A percentile compares a stretch with the other conserved stretches of the same genome.
Conservation (phyloP, 1,140 invertebrate genomes). For the Bombus pyrosoma region DNA sequence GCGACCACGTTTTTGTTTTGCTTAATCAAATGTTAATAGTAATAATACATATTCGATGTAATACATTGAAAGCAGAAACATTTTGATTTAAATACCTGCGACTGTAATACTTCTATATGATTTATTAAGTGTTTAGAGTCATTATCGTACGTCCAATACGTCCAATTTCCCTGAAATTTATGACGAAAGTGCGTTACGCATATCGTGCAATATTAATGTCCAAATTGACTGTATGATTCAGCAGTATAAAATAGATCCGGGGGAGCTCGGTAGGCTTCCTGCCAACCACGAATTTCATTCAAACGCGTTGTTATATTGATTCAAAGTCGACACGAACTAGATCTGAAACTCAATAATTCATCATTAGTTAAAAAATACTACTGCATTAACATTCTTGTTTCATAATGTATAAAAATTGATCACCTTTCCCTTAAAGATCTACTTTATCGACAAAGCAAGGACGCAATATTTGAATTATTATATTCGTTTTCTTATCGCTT, state of each 20-base stretch:
- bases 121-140: background rate
- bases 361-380: background rate
- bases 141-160: background rate
- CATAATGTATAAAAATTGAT: background rate
- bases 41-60: background rate
- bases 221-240: conserved; percentile 61
- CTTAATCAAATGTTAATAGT: background rate
- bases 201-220: conserved; percentile 47
- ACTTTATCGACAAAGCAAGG: background rate
- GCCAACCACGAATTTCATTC: conserved; percentile 54
- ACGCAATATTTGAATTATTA: background rate
- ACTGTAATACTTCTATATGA: background rate
- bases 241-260: conserved; percentile 60
- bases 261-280: conserved; percentile 52
- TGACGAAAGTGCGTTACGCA: conserved; percentile 31
- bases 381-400: background rate
- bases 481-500: background rate
- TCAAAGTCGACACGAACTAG: background rate
- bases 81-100: background rate
- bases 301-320: conserved; percentile 5
- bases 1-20: background rate
- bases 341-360: background rate
- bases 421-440: background rate
- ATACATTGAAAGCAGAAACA: background rate
- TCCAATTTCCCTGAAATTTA: conserved; percentile 14